phyloP scores from a whole-genome alignment of 2,888 invertebrate species.

The Trissoscelio sp. region DNA sequence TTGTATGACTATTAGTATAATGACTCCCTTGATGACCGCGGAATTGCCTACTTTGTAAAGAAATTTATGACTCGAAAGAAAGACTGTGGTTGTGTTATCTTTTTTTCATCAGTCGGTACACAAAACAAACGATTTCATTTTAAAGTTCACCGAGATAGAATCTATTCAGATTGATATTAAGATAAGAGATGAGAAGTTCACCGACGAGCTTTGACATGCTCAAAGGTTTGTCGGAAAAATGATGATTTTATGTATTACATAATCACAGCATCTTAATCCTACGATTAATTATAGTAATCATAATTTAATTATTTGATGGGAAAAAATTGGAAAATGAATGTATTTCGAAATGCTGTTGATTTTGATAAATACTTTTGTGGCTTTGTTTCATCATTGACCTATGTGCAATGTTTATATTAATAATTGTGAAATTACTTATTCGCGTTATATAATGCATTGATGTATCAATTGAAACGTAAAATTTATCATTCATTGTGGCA shows the following conservation, averaged over 20 bases:
- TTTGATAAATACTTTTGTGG: not conserved
- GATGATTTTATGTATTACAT: not conserved
- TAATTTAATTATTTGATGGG: not conserved
- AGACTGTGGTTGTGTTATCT: slow-evolving; percentile 9
- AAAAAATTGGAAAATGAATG: not conserved
- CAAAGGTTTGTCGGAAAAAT: slow-evolving; percentile 5
- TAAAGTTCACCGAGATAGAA: slow-evolving; percentile 29
- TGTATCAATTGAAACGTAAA: not conserved
- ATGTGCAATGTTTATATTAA: not conserved
- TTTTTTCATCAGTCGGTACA: slow-evolving; percentile 18
- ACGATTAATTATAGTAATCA: slow-evolving; percentile 1
- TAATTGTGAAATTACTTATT: slow-evolving; percentile 18
- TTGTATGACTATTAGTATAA: slow-evolving; percentile 21
- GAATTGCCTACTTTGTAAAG: slow-evolving; percentile 31
- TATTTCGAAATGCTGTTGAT: not conserved
- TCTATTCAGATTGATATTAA: slow-evolving; percentile 33
- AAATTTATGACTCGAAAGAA: slow-evolving; percentile 31
- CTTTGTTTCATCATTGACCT: slow-evolving; percentile 3
- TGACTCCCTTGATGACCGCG: slow-evolving; percentile 15
- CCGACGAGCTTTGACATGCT: slow-evolving; percentile 12
- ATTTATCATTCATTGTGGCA: slow-evolving; percentile 11
- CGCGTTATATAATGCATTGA: slow-evolving; percentile 1
- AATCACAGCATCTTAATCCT: not conserved
- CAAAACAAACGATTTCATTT: slow-evolving; percentile 43
- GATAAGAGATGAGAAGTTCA: slow-evolving; percentile 39